A percentile compares a stretch with the other conserved stretches of the same genome.
Conservation (phyloP, 1,140 invertebrate species). For the Euschistus heros region DNA sequence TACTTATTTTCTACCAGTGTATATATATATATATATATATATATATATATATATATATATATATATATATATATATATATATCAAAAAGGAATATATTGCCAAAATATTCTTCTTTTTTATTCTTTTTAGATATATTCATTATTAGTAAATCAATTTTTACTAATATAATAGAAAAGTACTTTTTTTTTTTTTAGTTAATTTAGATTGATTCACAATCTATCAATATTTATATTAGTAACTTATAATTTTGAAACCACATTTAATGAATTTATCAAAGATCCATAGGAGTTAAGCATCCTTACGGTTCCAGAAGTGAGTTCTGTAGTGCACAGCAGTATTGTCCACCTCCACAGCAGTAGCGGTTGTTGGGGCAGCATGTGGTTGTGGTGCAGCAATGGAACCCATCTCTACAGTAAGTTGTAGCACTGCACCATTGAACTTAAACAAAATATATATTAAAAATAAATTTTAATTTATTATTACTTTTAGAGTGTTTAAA, state of each 20-base stretch:
- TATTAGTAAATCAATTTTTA: neutral
- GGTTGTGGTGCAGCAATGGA: neutral
- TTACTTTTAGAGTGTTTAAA: too few species aligned
- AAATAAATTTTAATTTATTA: too few species aligned
- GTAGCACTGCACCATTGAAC: neutral
- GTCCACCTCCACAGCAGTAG: neutral
- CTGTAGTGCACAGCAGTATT: too few species aligned
- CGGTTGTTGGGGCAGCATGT: neutral
- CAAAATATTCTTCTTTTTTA: neutral
- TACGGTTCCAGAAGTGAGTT: too few species aligned
- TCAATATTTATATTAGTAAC: too few species aligned
- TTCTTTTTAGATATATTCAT: neutral
- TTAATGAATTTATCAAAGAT: too few species aligned
- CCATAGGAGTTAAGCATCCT: too few species aligned
- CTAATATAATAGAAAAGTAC: too few species aligned
- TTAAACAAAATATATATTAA: neutral
- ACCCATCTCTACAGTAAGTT: neutral
- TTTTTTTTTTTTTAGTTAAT: too few species aligned
- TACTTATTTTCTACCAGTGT: neutral
- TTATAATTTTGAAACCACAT: too few species aligned
- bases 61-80: constrained; percentile 1
- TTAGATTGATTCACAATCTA: too few species aligned
- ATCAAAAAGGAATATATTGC: neutral
- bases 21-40: neutral
- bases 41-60: constrained; percentile 1